Base-by-base conservation (phyloP, 2,113 vertebrate genomes). In the Phylloscopus trochilus region DNA sequence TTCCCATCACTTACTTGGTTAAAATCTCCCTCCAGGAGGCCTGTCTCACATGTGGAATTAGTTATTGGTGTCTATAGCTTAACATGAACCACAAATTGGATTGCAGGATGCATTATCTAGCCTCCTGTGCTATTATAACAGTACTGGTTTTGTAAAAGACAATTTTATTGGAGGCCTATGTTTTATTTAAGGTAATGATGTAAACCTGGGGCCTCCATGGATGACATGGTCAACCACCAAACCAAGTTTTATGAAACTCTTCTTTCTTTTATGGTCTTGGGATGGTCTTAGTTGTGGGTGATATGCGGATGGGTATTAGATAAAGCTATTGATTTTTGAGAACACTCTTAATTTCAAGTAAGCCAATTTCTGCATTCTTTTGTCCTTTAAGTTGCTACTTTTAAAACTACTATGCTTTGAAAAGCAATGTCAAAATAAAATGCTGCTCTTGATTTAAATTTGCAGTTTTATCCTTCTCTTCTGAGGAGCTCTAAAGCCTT, bases 31-130 rank as follows among this genome's bases (percentile, higher is more conserved):
- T 30, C 30, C 0, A 0, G 67, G 86, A 93, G 43, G 53, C 93
- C 70, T 93, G n/a, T 94, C 56, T 92, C 62, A 52, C 75, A 83
- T 89, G 37, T 91, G 93, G 86, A 95, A 89, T 97, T 90, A 87
- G 52, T 92, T 95, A 68, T 37, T 92, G 86, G 49, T 94, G 80
- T 92, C 92, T 93, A 27, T 93, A 92, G 68, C 68, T 93, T 93
- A 81, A 85, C 3, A 15, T 8, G 63, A 87, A 79, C 90, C 93
- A 83, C 91, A 85, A 88, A 89, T 80, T 77, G 79, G 58, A 83
- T 91, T 88, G 84, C 62, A 93, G 60, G 58, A 43, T 94, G 75
- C 66, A 56, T 93, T 93, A 73, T 89, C 66, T 78, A 74, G 87
- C 55, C 41, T 95, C 87, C 58, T 90, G 52, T 88, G 52, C 93